phyloP scores from a whole-genome alignment of 2,113 vertebrate species.

The Sprattus sprattus region DNA sequence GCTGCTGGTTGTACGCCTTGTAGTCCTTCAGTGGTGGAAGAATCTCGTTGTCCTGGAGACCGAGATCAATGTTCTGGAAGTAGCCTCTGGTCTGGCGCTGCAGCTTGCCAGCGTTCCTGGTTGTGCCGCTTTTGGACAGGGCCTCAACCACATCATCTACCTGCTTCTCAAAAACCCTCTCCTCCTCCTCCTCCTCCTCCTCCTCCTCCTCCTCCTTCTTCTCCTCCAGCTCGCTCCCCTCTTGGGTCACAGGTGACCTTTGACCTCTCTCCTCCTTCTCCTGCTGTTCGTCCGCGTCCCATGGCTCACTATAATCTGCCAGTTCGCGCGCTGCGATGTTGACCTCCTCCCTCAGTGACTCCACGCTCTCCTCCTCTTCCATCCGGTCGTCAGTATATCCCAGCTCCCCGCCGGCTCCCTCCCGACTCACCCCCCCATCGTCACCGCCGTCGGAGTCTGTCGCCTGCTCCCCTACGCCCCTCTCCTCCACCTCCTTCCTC shows the following conservation, averaged over 20 bases:
- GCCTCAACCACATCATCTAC: slow-evolving; percentile 33
- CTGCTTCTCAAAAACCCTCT: slow-evolving; percentile 26
- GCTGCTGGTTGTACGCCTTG: slow-evolving; percentile 76
- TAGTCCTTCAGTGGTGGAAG: slow-evolving; percentile 78
- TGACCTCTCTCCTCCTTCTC: neutral
- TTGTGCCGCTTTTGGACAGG: slow-evolving; percentile 56
- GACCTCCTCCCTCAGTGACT: slow-evolving; percentile 41
- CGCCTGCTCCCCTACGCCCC: slow-evolving; percentile 58
- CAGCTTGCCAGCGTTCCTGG: slow-evolving; percentile 58
- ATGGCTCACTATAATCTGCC: slow-evolving; percentile 20
- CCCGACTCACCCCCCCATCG: neutral
- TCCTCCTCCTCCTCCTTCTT: slow-evolving; percentile 57
- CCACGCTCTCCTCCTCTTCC: slow-evolving; percentile 48
- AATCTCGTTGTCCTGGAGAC: slow-evolving; percentile 77
- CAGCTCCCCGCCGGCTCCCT: neutral
- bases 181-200: slow-evolving; percentile 37
- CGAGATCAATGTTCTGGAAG: slow-evolving; percentile 76
- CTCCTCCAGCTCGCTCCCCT: slow-evolving; percentile 39
- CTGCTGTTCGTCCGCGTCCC: slow-evolving; percentile 26
- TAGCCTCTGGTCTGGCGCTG: slow-evolving; percentile 70
- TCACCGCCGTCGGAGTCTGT: neutral
- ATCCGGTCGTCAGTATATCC: slow-evolving; percentile 26
- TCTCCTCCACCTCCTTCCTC: slow-evolving; percentile 54
- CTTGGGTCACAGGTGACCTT: no score
- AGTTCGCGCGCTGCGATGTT: neutral